Base-by-base conservation (phyloP, 2,888 invertebrate species). In the Muschampia plurimacula region DNA sequence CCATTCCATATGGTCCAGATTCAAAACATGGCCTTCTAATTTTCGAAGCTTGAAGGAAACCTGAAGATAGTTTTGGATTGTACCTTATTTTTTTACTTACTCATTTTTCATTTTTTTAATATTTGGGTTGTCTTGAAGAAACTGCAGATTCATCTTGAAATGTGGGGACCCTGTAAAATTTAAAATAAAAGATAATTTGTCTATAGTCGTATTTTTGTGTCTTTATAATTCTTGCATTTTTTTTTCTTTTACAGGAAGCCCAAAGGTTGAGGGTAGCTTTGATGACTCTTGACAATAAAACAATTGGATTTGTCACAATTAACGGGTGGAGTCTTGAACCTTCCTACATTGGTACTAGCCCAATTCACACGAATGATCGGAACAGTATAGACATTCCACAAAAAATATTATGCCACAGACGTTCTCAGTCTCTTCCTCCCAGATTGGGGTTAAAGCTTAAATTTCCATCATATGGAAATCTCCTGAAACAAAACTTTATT, bases 271-370 rank as follows among this genome's bases (percentile, higher is more conserved):
- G 96, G 78, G 95, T 96, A 74, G 95, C 96, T 0, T 83, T 96
- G 59, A 87, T 93, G 73, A 95, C 95, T 0, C 90, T 95, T 32
- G 95, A 96, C 67, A 96, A 96, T 65, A 96, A 96, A 78, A 97
- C 97, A 7, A 96, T 96, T 22, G 98, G 98, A 1, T 98, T 97
- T 83, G 95, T 99, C 41, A 98, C 97, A 5, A 95, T 98, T 36
- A 97, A 97, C 79, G 97, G 98, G 0, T 98, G 98, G 98, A 96
- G 97, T 71, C 92, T 98, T 44, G 98, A 98, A 82, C 96, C 96
- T 2, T 97, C 97, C 66, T 96, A 96, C 82, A 95, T 95, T 63
- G 96, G 96, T 0, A 95, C 96, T 57, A 97, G 97, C 79, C 97
- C 97, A 0, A 96, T 96, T 80, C 97, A 96, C 74, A 92, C 95